Evolutionary conservation across 2,113 vertebrate genomes (phyloP), one percentile per base, ranked within the genome.

Genomic region (Planiliza haematocheilus): DNA sequence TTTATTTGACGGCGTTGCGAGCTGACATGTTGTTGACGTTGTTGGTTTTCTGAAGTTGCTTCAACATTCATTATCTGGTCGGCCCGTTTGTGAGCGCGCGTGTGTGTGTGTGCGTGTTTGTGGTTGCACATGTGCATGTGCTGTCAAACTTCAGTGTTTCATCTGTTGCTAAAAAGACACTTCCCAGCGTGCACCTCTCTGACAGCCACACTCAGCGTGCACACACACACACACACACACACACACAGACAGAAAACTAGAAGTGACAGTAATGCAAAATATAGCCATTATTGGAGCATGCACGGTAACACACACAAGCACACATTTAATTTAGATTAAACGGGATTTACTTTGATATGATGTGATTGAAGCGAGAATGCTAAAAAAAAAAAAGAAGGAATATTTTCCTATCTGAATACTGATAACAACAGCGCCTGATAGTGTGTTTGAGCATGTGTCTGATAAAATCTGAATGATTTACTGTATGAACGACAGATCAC

Each of bases 111-210:
- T 61, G 37, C 20, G 73, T 48, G 34, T 61, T 7, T 77, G 59
- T 51, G 9, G 59, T 41, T 61, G 59, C 49, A 52, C 17, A 39
- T 21, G 52, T 16, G 46, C 46, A 11, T 16, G 37, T 48, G 79
- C 77, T 90, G 89, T 90, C 91, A 92, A 90, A 82, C 84, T 81
- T 68, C 69, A 67, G 61, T 68, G 87, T 92, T 92, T 91, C 82
- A 91, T 91, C 84, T 89, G 84, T 79, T 82, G 82, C 77, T 82
- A 87, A 88, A 89, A 85, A 86, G 80, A 83, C 71, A 72, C 81
- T 87, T 86, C 79, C 75, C 78, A 63, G 58, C 69, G 74, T 88
- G 82, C 77, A 80, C 75, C 70, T 64, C 74, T 68, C 85, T 87
- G 91, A 88, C 88, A 91, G 84, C 78, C 72, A 45, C 39, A 56